Base-by-base conservation (phyloP, 2,888 invertebrate genomes). In the Eudasyphora cyanicolor region DNA sequence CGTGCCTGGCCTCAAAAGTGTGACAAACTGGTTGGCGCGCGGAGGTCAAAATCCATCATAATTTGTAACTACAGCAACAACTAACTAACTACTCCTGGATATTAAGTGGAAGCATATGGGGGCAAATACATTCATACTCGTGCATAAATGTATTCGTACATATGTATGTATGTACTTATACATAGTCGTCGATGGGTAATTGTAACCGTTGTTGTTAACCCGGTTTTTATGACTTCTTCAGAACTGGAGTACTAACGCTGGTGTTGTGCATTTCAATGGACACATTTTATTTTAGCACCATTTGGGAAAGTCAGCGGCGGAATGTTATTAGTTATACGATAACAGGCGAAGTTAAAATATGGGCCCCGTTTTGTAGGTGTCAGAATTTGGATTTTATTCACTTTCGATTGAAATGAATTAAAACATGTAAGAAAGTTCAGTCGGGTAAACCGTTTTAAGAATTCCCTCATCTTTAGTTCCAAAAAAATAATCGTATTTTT, bases 1-100 rank as follows among this genome's bases (percentile, higher is more conserved):
- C 80, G 86, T 85, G 86, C 83, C 80, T 85, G 89, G 89, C 90
- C 90, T 89, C 87, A 89, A 89, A 84, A 90, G 89, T 90, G 89
- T 90, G 89, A 89, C 89, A 89, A 89, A 89, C 89, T 89, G 87
- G 90, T 89, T 87, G 73, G 79, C 81, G 78, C 73, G 81, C 84
- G 76, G 84, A 81, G 76, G 79, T 79, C 86, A 79, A 73, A 82
- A 79, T 76, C 64, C 38, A 79, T 77, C 77, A 82, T 85, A 79
- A 82, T 73, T 76, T 32, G 27, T 64, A 64, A 76, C 17, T 24
- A 38, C 67, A 29, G 10, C 42, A 67, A 38, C 24, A n/a, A 45
- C n/a, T 45, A 67, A 14, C 32, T 32, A n/a, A n/a, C n/a, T n/a
- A n/a, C n/a, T n/a, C n/a, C n/a, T n/a, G n/a, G n/a, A n/a, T n/a